A percentile compares a stretch with the other conserved stretches of the same genome.
Evolutionary conservation across 2,797 vertebrate genomes (phyloP).

Genomic region (Acanthurus leucopareius): DNA sequence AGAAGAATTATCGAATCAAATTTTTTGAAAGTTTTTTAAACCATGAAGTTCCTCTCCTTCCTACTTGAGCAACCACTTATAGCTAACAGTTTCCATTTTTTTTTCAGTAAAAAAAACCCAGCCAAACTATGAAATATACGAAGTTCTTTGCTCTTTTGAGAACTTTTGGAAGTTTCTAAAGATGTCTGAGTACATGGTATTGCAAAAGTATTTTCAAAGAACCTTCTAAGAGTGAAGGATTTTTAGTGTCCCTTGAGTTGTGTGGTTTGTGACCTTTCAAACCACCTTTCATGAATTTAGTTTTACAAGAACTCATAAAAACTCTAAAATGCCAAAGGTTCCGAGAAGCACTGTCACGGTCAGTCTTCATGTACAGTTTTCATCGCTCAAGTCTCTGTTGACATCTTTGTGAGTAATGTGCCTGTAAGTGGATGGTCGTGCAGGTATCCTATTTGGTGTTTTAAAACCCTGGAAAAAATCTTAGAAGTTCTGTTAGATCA

Average conservation of each 20-base stretch:
- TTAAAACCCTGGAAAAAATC: not conserved
- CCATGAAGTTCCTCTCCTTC: not conserved
- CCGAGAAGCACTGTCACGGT: not conserved
- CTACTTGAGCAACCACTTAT: not conserved
- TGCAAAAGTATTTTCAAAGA: not conserved
- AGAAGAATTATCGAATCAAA: not conserved
- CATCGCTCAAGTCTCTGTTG: too few relatives aligned
- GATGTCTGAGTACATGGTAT: not conserved
- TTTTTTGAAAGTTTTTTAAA: not conserved
- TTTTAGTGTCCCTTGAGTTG: not conserved
- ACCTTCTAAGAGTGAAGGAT: not conserved
- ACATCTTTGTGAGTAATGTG: not conserved
- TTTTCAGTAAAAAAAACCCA: not conserved
- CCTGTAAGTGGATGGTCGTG: not conserved
- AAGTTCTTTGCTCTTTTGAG: not conserved
- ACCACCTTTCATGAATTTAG: not conserved
- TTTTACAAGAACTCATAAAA: not conserved
- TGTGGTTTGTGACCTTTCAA: not conserved
- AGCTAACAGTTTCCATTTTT: not conserved
- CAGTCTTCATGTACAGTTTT: not conserved
- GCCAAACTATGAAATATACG: not conserved
- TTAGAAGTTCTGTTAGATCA: not conserved
- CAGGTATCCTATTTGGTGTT: conserved; percentile 1
- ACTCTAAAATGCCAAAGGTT: not conserved
- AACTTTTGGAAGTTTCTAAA: not conserved